Conservation (phyloP, 2,888 invertebrate genomes). For the Hirtodrosophila cameraria region DNA sequence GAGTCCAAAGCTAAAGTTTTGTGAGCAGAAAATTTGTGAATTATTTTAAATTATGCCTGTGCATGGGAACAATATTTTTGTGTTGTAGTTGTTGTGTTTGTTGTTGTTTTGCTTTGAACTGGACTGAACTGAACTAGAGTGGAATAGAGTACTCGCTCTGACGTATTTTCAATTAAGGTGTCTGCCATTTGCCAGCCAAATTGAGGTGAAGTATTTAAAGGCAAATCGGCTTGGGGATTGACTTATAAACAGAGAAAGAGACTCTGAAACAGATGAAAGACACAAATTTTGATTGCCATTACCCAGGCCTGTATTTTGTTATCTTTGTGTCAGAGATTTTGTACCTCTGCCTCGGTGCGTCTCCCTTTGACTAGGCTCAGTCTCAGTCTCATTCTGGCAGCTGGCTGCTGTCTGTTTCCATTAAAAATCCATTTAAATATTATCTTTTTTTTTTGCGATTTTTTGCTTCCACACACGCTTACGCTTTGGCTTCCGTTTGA, state of each 20-base stretch:
- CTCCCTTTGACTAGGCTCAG: neutral
- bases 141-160: conserved; percentile 17
- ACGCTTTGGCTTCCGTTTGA: conserved; percentile 58
- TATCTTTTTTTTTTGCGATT: conserved; percentile 63
- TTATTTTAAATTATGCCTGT: conserved; percentile 62
- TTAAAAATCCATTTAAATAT: conserved; percentile 75
- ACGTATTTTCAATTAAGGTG: conserved; percentile 34
- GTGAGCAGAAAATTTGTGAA: conserved; percentile 53
- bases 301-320: conserved; percentile 27
- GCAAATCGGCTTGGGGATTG: conserved; percentile 56
- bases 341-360: conserved; percentile 6
- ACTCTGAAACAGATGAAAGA: conserved; percentile 30
- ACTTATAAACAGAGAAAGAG: conserved; percentile 53
- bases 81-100: neutral
- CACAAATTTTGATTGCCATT: conserved; percentile 21
- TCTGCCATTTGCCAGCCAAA: conserved; percentile 60
- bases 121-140: conserved; percentile 10
- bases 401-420: conserved; percentile 57
- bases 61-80: conserved; percentile 16
- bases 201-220: conserved; percentile 66
- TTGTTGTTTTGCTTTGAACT: too few species aligned
- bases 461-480: conserved; percentile 20
- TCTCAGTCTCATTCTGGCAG: conserved; percentile 13
- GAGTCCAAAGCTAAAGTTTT: conserved; percentile 36
- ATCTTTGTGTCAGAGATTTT: conserved; percentile 52